Evolutionary conservation across 2,797 vertebrate genomes (phyloP).

Genomic region (Florisuga fusca): DNA sequence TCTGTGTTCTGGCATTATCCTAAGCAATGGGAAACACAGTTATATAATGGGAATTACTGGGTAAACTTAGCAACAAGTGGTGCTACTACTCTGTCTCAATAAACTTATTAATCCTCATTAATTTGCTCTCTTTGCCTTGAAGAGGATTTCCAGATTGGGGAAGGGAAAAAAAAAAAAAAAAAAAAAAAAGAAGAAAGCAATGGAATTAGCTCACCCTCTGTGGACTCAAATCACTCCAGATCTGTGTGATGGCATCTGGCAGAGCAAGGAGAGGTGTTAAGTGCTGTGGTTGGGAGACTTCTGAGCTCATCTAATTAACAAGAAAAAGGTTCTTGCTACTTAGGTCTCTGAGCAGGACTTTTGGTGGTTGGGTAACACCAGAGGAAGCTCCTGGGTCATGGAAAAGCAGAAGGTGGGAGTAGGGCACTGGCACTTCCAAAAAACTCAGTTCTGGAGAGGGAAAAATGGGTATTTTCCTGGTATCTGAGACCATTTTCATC

Average conservation of each 20-base stretch:
- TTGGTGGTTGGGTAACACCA: rapidly evolving
- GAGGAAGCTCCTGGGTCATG: neutral
- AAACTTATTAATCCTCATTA: neutral
- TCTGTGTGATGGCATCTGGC: neutral
- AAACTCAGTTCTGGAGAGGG: neutral
- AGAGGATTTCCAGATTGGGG: neutral
- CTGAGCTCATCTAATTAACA: neutral
- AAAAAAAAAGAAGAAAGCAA: neutral
- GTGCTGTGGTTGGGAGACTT: neutral
- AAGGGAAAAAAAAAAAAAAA: neutral
- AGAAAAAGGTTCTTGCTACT: neutral
- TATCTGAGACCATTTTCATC: neutral
- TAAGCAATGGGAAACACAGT: neutral
- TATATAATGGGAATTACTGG: neutral
- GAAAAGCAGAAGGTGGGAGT: neutral
- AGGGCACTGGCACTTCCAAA: neutral
- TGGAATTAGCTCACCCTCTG: neutral
- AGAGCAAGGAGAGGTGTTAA: neutral
- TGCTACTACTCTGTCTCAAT: neutral
- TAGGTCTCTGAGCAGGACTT: neutral
- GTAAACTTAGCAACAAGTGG: neutral
- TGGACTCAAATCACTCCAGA: neutral
- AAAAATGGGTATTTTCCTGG: neutral
- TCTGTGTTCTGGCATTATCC: neutral
- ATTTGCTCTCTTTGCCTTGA: neutral